Base-by-base conservation (phyloP, 2,113 vertebrate species). In the Oryzias woworae region DNA sequence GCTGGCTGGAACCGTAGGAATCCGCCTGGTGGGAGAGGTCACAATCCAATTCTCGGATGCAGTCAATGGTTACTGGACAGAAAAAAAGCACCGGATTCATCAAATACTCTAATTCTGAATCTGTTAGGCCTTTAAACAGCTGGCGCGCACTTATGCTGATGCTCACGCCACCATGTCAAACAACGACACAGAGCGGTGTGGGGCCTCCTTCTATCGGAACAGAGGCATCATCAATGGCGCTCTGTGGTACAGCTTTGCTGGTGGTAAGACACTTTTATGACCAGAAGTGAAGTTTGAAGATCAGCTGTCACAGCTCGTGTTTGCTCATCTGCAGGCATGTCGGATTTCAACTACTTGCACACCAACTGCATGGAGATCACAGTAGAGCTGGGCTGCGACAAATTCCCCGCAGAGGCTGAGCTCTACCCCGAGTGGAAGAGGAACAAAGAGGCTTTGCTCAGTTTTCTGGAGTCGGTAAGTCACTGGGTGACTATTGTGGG, bases 301-400 rank as follows among this genome's bases (percentile, higher is more conserved):
- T 36, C 36, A 3, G 36, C 10, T 12, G 36, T 24, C 62, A n/a
- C 17, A 15, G 22, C 17, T 15, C 23, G 18, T 50, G 2, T 74
- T 13, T 13, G 36, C 14, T 58, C 18, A 2, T 24, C 61, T 52
- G 42, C 70, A 93, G 97, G 96, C 42, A 99, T 99, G 97, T 94
- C 96, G 3, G 96, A 99, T 85, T 99, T 98, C 81, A 98, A 96
- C 68, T 98, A 99, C 85, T 89, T 99, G 62, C 96, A 99, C 75
- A 97, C 93, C 64, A 99, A 98, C 80, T 98, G 96, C 77, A 93
- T 98, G 72, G 97, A 98, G 92, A 68, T 98, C 78, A 99, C 96
- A 0, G 91, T 99, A 91, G 97, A 99, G 82, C 93, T 99, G 18
- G 96, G 97, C 73, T 99, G 97, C 4, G 92, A 95, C 58, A 99